phyloP scores from a whole-genome alignment of 2,797 vertebrate genomes.

The Ceryle rudis region DNA sequence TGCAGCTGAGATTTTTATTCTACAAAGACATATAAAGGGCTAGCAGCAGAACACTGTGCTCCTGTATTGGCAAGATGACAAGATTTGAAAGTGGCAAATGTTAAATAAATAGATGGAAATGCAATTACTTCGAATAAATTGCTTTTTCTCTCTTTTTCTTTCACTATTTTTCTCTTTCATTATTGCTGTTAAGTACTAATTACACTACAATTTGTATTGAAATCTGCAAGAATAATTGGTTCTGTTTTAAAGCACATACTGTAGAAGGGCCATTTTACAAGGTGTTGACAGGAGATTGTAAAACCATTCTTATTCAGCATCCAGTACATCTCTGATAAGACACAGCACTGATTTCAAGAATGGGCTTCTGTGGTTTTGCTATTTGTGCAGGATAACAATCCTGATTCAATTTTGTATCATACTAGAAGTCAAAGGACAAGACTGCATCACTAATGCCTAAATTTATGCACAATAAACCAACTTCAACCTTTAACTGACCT shows the following conservation, averaged over 20 bases:
- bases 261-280: neutral
- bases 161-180: constrained; percentile 23
- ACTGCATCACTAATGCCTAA: neutral
- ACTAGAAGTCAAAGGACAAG: neutral
- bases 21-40: neutral
- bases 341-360: neutral
- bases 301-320: neutral
- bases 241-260: neutral
- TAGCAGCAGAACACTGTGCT: constrained; percentile 21
- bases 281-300: neutral
- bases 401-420: neutral
- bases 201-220: neutral
- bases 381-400: neutral
- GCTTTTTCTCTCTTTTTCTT: neutral
- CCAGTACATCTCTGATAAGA: neutral
- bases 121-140: constrained; percentile 63
- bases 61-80: constrained; percentile 56
- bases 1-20: constrained; percentile 7
- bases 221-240: neutral
- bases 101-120: constrained; percentile 71
- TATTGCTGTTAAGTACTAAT: constrained; percentile 20
- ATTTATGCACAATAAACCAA: neutral
- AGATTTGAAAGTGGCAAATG: constrained; percentile 52
- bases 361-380: neutral
- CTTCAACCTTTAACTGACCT: neutral